Conservation (phyloP, 2,113 vertebrate genomes). For the Dicentrarchus labrax region DNA sequence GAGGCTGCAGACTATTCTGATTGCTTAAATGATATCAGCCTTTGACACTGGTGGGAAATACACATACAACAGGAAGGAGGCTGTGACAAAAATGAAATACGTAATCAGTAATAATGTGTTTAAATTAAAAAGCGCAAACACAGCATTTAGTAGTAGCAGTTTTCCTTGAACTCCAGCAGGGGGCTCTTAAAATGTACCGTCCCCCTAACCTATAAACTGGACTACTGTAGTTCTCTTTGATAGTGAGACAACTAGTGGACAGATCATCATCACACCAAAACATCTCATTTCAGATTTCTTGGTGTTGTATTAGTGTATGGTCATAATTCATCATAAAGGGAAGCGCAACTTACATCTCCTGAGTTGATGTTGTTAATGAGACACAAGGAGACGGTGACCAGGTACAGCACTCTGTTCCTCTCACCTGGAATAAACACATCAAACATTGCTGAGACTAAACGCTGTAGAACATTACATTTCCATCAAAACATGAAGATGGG, state of each 20-base stretch:
- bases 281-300: neutral
- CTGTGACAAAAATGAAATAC: neutral
- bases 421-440: constrained; percentile 63
- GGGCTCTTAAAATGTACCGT: neutral
- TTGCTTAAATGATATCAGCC: neutral
- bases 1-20: neutral
- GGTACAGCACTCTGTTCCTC: constrained; percentile 70
- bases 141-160: neutral
- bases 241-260: neutral
- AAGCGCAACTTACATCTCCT: constrained; percentile 76
- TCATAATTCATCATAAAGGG: neutral
- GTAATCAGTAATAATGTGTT: neutral
- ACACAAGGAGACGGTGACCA: constrained; percentile 68
- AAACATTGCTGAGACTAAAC: neutral
- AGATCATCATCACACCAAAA: neutral
- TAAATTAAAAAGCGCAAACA: neutral
- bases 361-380: constrained; percentile 58
- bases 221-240: neutral
- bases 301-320: neutral
- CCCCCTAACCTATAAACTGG: neutral
- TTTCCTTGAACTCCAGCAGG: neutral
- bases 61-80: neutral
- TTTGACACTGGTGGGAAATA: neutral
- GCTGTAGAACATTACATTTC: neutral
- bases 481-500: neutral